Conservation (phyloP, 2,797 vertebrate species). For the Gymnoscopelus braueri region DNA sequence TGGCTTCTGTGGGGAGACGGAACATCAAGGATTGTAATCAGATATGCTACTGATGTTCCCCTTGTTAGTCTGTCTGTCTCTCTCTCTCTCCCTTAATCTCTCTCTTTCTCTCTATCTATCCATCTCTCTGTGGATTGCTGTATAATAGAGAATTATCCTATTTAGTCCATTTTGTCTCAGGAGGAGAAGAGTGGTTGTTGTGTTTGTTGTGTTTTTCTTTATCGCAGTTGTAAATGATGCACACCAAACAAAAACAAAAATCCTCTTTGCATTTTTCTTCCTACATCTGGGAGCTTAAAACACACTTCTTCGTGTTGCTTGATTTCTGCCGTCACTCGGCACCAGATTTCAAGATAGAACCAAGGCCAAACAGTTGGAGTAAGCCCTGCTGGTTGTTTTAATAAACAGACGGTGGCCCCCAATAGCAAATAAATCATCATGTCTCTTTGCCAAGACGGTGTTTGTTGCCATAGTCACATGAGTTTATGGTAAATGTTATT, state of each 20-base stretch:
- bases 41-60: conserved; percentile 45
- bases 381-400: conserved; percentile 40
- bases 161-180: conserved; percentile 45
- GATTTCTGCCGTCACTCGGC: conserved; percentile 17
- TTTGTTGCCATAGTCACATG: conserved; percentile 55
- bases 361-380: conserved; percentile 28
- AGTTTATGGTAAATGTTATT: conserved; percentile 39
- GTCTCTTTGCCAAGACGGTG: conserved; percentile 16
- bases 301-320: conserved; percentile 26
- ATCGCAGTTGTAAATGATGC: conserved; percentile 34
- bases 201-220: conserved; percentile 54
- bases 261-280: conserved; percentile 13
- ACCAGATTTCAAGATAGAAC: conserved; percentile 30
- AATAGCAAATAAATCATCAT: conserved; percentile 52
- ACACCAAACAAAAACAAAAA: conserved; percentile 9
- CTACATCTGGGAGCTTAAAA: conserved; percentile 18
- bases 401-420: conserved; percentile 33
- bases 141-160: conserved; percentile 63
- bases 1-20: conserved; percentile 63
- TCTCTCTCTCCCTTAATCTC: conserved; percentile 1
- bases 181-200: conserved; percentile 29
- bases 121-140: conserved; percentile 34
- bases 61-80: conserved; percentile 13
- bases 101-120: conserved; percentile 1
- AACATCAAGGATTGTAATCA: conserved; percentile 54